Base-by-base conservation (phyloP, 2,113 vertebrate species). In the Gymnocephalus cernua region DNA sequence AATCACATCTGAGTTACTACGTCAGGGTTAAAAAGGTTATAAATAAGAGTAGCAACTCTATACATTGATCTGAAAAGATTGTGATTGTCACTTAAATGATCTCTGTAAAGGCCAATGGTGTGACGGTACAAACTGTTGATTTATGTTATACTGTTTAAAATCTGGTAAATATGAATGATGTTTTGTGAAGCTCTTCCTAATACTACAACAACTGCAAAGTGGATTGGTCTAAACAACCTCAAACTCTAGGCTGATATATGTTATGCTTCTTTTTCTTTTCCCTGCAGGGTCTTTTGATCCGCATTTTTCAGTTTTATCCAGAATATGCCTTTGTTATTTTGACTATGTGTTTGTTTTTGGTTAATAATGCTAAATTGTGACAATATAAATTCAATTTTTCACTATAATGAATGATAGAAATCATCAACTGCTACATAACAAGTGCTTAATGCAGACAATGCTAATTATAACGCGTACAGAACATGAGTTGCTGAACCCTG, bases 271-370 rank as follows among this genome's bases (percentile, higher is more conserved):
- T 29, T 59, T 27, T 29, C 11, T 15, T 32, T 13, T 44, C 25
- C 14, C 3, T 47, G 19, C 44, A 35, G 47, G 4, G 18, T 74
- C 18, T 21, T 51, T 58, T 23, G 13, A 65, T 16, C 41, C 27
- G 27, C 12, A 8, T 54, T 70, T 53, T 44, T 15, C 4, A 4
- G 2, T 35, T 69, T 74, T 19, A 63, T 84, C 50, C 70, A 69
- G 65, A 70, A 79, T 35, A 70, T 70, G 64, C 57, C 64, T 79
- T 84, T 63, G 16, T 79, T 69, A 7, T 19, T 50, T 38, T 65
- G 65, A 41, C 7, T 45, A 21, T 4, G 4, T 16, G 6, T 66
- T 67, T 61, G 23, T 73, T 54, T 61, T 32, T 5, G 0, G n/a
- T 65, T 48, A 29, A n/a, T 18, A 3, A 50, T 57, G 23, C 16